These are phyloP conservation scores for Celastrina argiolus DNA, from an alignment of 2,888 invertebrate genomes.

Conservation along the genomic window DNA sequence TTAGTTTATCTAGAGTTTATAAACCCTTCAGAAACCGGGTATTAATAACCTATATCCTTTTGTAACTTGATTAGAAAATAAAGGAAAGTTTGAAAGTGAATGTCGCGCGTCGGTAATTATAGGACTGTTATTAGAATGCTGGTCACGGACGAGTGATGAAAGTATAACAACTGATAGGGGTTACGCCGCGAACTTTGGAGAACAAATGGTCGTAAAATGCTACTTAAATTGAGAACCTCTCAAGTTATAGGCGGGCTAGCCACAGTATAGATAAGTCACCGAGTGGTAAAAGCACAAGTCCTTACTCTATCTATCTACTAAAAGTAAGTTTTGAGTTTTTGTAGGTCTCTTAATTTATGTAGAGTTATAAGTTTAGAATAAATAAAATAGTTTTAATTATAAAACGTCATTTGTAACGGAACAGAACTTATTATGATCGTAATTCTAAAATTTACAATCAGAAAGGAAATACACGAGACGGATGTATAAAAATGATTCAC, in stretches of 20 bases:
- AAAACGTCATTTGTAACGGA: neutral
- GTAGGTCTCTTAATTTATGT: too few species aligned
- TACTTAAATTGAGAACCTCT: too few species aligned
- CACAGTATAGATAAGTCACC: too few species aligned
- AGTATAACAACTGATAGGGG: slow-evolving; percentile 15
- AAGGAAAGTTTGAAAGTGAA: slow-evolving; percentile 19
- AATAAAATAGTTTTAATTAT: too few species aligned
- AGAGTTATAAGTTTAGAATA: too few species aligned
- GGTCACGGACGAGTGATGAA: neutral
- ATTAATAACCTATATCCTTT: slow-evolving; percentile 13
- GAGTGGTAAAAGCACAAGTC: too few species aligned
- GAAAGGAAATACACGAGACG: slow-evolving; percentile 4
- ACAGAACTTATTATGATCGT: neutral
- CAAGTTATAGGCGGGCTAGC: too few species aligned
- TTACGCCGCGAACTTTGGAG: slow-evolving; percentile 1
- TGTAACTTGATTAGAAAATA: slow-evolving; percentile 20
- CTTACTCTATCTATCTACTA: too few species aligned
- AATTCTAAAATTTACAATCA: neutral
- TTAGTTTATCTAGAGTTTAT: too few species aligned
- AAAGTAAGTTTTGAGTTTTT: too few species aligned
- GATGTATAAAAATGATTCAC: neutral
- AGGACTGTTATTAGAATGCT: slow-evolving; percentile 15
- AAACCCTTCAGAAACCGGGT: too few species aligned
- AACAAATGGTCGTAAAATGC: too few species aligned
- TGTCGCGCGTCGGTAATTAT: neutral